A percentile compares a stretch with the other conserved stretches of the same genome.
Conservation (phyloP, 2,888 invertebrate species). For the Apamea sordens region DNA sequence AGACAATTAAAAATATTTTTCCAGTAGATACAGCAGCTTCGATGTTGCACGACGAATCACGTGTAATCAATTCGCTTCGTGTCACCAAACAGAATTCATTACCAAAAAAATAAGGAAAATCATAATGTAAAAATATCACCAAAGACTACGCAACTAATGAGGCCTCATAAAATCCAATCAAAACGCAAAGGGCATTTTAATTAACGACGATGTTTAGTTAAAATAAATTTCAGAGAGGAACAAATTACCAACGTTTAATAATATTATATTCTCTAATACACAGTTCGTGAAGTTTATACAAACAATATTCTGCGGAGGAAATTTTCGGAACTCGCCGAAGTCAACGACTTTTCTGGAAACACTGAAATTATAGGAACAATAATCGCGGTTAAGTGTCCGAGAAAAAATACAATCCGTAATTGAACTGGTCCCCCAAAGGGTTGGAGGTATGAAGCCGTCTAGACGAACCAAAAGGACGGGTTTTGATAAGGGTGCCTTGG, state of each 20-base stretch:
- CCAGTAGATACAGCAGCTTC: not conserved
- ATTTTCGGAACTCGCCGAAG: constrained; percentile 45
- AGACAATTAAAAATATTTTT: constrained; percentile 22
- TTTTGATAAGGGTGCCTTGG: constrained; percentile 88
- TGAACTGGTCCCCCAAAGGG: constrained; percentile 85
- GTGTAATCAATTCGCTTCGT: constrained; percentile 17
- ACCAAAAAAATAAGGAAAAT: constrained; percentile 41
- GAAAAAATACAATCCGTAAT: constrained; percentile 80
- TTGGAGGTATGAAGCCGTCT: constrained; percentile 88
- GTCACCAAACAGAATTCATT: not conserved
- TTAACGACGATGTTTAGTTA: constrained; percentile 65
- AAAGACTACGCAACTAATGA: constrained; percentile 61
- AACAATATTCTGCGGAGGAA: constrained; percentile 29
- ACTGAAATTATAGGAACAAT: constrained; percentile 42
- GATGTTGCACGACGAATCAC: constrained; percentile 25
- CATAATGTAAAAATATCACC: constrained; percentile 44
- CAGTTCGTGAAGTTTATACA: constrained; percentile 55
- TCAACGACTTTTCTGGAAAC: constrained; percentile 47
- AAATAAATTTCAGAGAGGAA: constrained; percentile 55
- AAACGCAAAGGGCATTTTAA: constrained; percentile 68
- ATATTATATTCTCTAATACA: constrained; percentile 57
- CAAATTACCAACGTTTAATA: constrained; percentile 55
- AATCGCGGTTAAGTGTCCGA: constrained; percentile 53
- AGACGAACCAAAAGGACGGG: constrained; percentile 88
- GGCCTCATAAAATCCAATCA: constrained; percentile 70